phyloP scores from a whole-genome alignment of 2,113 vertebrate species.

The Alosa alosa region DNA sequence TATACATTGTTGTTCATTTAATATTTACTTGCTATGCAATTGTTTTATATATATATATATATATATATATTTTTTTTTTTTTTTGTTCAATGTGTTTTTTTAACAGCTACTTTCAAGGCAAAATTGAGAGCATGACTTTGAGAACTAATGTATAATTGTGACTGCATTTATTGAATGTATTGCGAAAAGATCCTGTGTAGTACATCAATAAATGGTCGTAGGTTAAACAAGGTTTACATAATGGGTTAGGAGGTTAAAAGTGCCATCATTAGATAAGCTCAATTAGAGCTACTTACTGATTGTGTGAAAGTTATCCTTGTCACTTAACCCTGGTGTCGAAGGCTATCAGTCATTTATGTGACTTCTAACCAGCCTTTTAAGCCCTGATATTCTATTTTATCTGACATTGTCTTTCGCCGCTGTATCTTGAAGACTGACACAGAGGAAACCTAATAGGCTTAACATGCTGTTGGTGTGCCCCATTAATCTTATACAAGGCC shows the following conservation, averaged over 20 bases:
- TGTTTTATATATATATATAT: not conserved
- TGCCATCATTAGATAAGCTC: not conserved
- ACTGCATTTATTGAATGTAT: slow-evolving; percentile 5
- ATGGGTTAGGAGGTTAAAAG: slow-evolving; percentile 9
- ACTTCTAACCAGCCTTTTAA: slow-evolving; percentile 10
- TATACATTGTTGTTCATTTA: too few species aligned
- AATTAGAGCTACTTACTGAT: slow-evolving; percentile 12
- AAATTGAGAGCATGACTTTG: not conserved
- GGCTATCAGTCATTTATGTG: slow-evolving; percentile 13
- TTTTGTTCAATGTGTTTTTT: not conserved
- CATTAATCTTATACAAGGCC: slow-evolving; percentile 18
- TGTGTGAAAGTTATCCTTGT: slow-evolving; percentile 3
- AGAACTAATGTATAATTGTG: not conserved
- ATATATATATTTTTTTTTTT: not conserved
- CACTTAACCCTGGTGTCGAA: slow-evolving; percentile 13
- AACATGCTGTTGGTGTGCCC: slow-evolving; percentile 14
- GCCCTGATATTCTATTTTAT: slow-evolving; percentile 1
- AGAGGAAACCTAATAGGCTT: slow-evolving; percentile 2
- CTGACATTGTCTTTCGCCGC: slow-evolving; percentile 13
- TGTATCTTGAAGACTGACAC: slow-evolving; percentile 7
- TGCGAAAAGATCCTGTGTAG: slow-evolving; percentile 8
- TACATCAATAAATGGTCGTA: slow-evolving; percentile 9
- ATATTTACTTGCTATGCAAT: not conserved
- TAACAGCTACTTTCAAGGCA: too few species aligned
- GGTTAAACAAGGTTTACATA: slow-evolving; percentile 14